These are phyloP conservation scores for Myotis lucifugus DNA, from an alignment of 2,113 vertebrate species.

Conservation along the genomic window DNA sequence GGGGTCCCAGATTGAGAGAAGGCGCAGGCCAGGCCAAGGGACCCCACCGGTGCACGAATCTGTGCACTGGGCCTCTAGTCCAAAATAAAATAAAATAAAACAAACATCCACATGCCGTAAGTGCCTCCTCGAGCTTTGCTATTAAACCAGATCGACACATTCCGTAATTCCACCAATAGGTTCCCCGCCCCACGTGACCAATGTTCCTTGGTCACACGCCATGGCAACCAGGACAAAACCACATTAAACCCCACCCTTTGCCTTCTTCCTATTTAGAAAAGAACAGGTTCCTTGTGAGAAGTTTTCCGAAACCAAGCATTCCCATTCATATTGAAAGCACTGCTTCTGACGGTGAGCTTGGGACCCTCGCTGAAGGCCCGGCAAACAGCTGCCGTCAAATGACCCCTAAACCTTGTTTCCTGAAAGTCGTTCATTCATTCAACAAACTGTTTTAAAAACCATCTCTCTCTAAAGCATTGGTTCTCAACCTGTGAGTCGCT, in stretches of 20 bases:
- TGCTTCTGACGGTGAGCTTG: background rate
- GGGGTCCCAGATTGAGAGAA: no score
- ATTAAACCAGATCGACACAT: background rate
- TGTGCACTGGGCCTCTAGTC: no score
- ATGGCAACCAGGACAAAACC: background rate
- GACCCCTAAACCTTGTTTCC: background rate
- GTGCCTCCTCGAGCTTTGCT: background rate
- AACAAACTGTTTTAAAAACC: background rate
- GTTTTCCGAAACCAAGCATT: background rate
- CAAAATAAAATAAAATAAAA: background rate
- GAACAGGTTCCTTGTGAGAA: background rate
- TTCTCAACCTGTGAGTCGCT: no score
- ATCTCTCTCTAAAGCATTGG: background rate
- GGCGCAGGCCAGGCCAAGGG: no score
- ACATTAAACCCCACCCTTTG: rapidly evolving
- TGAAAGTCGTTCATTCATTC: background rate
- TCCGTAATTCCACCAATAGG: background rate
- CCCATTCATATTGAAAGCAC: background rate
- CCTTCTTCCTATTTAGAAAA: background rate
- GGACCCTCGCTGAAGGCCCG: background rate
- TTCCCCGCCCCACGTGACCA: rapidly evolving
- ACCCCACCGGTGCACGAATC: no score
- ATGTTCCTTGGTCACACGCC: background rate
- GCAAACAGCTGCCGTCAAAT: background rate
- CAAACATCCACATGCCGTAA: background rate